Base-by-base conservation (phyloP, 2,797 vertebrate genomes). In the Chrosomus eos region DNA sequence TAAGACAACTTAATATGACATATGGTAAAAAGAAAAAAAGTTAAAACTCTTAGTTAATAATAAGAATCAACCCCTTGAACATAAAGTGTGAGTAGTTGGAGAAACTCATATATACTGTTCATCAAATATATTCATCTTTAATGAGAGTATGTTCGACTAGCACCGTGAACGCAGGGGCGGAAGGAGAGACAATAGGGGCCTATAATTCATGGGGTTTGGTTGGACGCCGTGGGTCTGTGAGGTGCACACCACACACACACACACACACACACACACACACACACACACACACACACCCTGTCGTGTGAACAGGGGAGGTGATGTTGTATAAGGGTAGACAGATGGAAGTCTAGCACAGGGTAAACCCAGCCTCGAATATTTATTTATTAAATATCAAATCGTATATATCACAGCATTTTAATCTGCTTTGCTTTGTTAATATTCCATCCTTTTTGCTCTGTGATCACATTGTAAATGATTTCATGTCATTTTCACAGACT, bases 331-430 rank as follows among this genome's bases (percentile, higher is more conserved):
- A 80, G 81, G 60, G 74, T 74, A 90, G 86, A 90, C 90, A 93
- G 91, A 93, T 92, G 89, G 90, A 89, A 73, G 88, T 87, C 86
- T 88, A 80, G 87, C 89, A 88, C 90, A 77, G 84, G 90, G 88
- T 93, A 89, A 92, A 92, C 55, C 70, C 77, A 79, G 70, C 84
- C 88, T 87, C 51, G 53, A 88, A 82, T 83, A 82, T 84, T 79
- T 82, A 83, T 83, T 74, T 81, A 80, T 88, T 62, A 81, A 87
- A 36, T 66, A 64, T 77, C 31, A 81, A 66, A 64, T 64, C 40
- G 5, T 28, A 60, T 62, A 6, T 7, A 64, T 64, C 26, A 64
- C 14, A 18, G 33, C 18, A n/a, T 72, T 73, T 90, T 1, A 55
- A 80, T 48, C 55, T 19, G 33, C 53, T 21, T 51, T 53, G 23